A percentile compares a stretch with the other conserved stretches of the same genome.
These are phyloP conservation scores for Montipora foliosa DNA, from an alignment of 64 coral and sea anemone species.

Conservation along the genomic window DNA sequence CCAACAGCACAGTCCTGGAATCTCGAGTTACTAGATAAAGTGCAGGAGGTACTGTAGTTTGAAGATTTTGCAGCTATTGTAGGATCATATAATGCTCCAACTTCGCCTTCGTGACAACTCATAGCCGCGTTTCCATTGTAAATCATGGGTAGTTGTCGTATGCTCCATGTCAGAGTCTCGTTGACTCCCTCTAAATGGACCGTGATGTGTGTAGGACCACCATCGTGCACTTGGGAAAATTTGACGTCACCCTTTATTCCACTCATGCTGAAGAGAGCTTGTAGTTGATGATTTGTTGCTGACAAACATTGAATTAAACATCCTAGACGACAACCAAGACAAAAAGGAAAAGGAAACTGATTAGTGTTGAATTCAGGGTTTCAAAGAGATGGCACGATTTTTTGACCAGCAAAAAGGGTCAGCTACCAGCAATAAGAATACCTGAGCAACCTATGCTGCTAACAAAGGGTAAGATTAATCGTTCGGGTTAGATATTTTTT, in stretches of 20 bases:
- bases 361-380: no score
- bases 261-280: constrained; percentile 81
- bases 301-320: neutral
- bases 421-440: no score
- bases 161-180: constrained; percentile 58
- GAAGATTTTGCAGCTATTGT: constrained; percentile 1
- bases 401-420: no score
- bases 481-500: no score
- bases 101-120: constrained; percentile 48
- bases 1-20: constrained; percentile 82
- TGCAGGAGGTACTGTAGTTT: constrained; percentile 16
- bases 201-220: constrained; percentile 41
- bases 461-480: no score
- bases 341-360: neutral
- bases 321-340: neutral
- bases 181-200: constrained; percentile 66
- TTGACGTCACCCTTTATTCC: constrained; percentile 64
- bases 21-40: neutral
- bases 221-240: constrained; percentile 39
- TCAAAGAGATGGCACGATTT: no score
- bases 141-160: constrained; percentile 81
- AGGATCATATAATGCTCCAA: constrained; percentile 64
- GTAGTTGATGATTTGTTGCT: constrained; percentile 29
- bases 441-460: no score
- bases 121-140: constrained; percentile 77